These are phyloP conservation scores for Sweltsa coloradensis DNA, from an alignment of 1,140 invertebrate species.

Conservation along the genomic window DNA sequence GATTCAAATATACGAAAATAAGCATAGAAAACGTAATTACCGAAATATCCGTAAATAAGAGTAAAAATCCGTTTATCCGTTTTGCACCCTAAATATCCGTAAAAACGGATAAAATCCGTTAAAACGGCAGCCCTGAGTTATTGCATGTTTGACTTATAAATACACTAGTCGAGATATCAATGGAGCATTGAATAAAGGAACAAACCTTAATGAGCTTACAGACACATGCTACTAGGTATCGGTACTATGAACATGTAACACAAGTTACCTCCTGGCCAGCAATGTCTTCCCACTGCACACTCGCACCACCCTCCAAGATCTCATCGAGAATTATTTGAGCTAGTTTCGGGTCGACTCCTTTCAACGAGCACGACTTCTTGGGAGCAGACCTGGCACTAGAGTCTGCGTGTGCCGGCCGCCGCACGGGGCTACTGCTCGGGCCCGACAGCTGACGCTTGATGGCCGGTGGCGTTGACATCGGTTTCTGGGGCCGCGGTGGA, in stretches of 20 bases:
- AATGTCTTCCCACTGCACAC: conserved; percentile 87
- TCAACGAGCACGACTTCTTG: conserved; percentile 37
- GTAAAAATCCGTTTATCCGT: no score
- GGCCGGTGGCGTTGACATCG: conserved; percentile 63
- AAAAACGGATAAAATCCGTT: no score
- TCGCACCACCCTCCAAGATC: conserved; percentile 63
- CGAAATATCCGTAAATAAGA: no score
- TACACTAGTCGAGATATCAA: conserved; percentile 2
- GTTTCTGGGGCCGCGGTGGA: conserved; percentile 39
- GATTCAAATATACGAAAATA: no score
- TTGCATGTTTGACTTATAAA: no score
- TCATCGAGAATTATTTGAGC: conserved; percentile 67
- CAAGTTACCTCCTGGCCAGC: conserved; percentile 71
- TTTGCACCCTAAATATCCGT: no score
- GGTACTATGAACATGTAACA: no score
- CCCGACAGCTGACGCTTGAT: conserved; percentile 62
- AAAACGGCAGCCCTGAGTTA: no score
- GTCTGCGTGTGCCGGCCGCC: conserved; percentile 39
- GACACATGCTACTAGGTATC: conserved; percentile 1
- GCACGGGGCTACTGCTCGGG: conserved; percentile 43
- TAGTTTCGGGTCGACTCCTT: conserved; percentile 81
- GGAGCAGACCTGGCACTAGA: conserved; percentile 30
- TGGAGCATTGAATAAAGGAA: not conserved
- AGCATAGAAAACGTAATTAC: no score
- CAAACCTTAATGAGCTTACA: not conserved